These are phyloP conservation scores for Alloplasta piceator DNA, from an alignment of 2,888 invertebrate genomes.

Conservation along the genomic window DNA sequence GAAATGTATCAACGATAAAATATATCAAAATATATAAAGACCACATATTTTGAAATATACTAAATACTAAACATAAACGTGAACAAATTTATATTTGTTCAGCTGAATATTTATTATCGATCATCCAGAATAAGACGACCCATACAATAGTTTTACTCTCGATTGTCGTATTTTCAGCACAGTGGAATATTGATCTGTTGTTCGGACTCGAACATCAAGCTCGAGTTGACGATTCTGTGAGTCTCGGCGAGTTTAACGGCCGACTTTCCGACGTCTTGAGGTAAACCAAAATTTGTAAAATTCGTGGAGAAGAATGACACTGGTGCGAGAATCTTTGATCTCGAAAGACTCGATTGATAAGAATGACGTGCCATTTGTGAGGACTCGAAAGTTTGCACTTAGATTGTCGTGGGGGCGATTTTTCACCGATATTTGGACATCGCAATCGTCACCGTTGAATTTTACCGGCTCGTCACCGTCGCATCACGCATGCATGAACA, in stretches of 20 bases:
- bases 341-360: slow-evolving; percentile 88
- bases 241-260: slow-evolving; percentile 88
- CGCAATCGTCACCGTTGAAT: slow-evolving; percentile 80
- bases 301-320: slow-evolving; percentile 90
- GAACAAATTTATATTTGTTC: no score
- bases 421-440: slow-evolving; percentile 79
- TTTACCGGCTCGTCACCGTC: slow-evolving; percentile 83
- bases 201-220: slow-evolving; percentile 89
- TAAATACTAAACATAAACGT: no score
- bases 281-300: slow-evolving; percentile 89
- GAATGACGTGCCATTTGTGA: slow-evolving; percentile 88
- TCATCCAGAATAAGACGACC: no score
- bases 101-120: no score
- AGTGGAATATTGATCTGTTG: slow-evolving; percentile 88
- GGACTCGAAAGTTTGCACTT: slow-evolving; percentile 81
- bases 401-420: slow-evolving; percentile 72
- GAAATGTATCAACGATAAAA: no score
- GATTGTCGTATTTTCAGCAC: slow-evolving; percentile 91
- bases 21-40: no score
- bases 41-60: no score
- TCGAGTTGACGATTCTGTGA: slow-evolving; percentile 89
- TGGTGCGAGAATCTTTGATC: slow-evolving; percentile 87
- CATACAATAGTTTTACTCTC: slow-evolving; percentile 90
- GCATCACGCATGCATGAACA: slow-evolving; percentile 80
- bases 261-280: slow-evolving; percentile 87